These are phyloP conservation scores for Vespertilio murinus DNA, from an alignment of 2,797 vertebrate species.

Conservation along the genomic window DNA sequence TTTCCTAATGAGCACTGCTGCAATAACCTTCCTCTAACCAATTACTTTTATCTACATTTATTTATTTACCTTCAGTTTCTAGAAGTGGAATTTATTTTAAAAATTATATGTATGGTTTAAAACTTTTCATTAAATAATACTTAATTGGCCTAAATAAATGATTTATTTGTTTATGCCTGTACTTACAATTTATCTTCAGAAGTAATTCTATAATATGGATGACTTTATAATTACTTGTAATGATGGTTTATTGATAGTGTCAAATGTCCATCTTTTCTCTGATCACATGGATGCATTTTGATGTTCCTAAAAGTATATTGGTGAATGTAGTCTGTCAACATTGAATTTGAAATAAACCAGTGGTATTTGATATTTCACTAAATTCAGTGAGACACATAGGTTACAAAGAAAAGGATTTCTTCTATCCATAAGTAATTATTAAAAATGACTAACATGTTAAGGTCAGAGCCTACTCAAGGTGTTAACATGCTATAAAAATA, in stretches of 20 bases:
- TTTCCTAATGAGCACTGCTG: neutral
- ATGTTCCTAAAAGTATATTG: neutral
- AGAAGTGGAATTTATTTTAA: neutral
- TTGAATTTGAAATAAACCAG: neutral
- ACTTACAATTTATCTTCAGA: neutral
- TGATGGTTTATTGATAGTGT: neutral
- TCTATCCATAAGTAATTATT: slow-evolving; percentile 29
- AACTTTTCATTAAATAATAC: neutral
- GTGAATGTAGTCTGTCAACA: neutral
- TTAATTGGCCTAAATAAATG: neutral
- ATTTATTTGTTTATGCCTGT: neutral
- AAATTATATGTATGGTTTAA: neutral
- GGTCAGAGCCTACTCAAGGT: neutral
- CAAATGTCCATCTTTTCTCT: neutral
- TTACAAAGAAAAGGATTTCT: neutral
- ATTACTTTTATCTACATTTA: neutral
- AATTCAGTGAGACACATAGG: neutral
- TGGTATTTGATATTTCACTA: neutral
- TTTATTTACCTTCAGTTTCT: neutral
- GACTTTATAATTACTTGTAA: neutral
- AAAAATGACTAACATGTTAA: slow-evolving; percentile 51
- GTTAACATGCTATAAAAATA: slow-evolving; percentile 23
- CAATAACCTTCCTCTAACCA: neutral
- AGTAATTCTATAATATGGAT: neutral
- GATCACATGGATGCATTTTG: neutral